Base-by-base conservation (phyloP, 2,797 vertebrate species). In the Myotis daubentonii region DNA sequence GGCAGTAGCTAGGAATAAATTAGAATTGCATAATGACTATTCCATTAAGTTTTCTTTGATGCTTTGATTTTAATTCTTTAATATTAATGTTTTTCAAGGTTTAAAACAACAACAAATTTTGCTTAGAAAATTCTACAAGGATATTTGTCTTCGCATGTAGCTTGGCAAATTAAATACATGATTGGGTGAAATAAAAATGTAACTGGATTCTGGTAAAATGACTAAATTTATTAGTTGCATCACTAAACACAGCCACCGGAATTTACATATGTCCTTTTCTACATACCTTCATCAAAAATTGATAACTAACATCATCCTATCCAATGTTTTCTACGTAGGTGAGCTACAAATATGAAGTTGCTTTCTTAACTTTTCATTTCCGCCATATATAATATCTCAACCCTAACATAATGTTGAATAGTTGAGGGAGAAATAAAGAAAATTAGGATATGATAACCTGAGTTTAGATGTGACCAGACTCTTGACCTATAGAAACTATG, bases 61-160 rank as follows among this genome's bases (percentile, higher is more conserved):
- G 23, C 30, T 70, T 93, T 78, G 20, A 74, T 70, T 83, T 93
- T 70, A 70, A 68, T 83, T 82, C 7, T 70, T 89, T 41, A 84
- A 70, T n/a, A 89, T 78, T 68, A 76, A 75, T 68, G 15, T 30
- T 93, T 87, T 89, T 76, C 28, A 20, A 30, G 55, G 51, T 60
- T 93, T 68, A 83, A 83, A 76, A 28, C n/a, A 62, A 13, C n/a
- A 83, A 76, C 10, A 76, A 25, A 83, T 60, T 89, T 83, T 83
- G 19, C 79, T 89, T 49, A 22, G 30, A 89, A 74, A 88, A n/a
- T 57, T 20, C 25, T 89, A 66, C n/a, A 12, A 76, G 78, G 68
- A 66, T 93, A 93, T 76, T 81, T 49, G 51, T n/a, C 25, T 75
- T 93, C 41, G 38, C 57, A 41, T 15, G 3, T 19, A 33, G 23